Evolutionary conservation across 2,113 vertebrate species (phyloP), one percentile per base, ranked within the genome.

Genomic region (Megalops atlanticus): DNA sequence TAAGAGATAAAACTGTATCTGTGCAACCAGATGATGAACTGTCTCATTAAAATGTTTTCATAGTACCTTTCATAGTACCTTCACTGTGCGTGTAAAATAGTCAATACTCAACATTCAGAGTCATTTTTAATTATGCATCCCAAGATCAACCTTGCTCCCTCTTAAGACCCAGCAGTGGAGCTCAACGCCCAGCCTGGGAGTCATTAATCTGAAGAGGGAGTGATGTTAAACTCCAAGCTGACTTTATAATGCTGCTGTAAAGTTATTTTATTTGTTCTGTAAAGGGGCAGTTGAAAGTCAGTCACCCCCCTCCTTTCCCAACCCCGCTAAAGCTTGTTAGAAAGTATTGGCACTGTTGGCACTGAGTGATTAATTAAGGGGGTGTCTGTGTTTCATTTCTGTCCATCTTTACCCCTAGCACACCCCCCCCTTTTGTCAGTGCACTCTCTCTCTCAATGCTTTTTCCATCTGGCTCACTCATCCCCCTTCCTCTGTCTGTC

Each of bases 221-320:
- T 58, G 3, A 58, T 58, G 52, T 58, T 1, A 58, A 24, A 45
- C 14, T 10, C 14, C 14, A 14, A 14, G 43, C n/a, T 58, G 3
- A 58, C 5, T n/a, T 58, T 58, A 58, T 58, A 10, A 45, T 14
- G 24, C n/a, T 58, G 6, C 52, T 58, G 52, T 85, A 36, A 82
- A 83, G 77, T 81, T 79, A 80, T 86, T 90, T 88, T 40, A 88
- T 89, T 91, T 85, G 80, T 84, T 85, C 75, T 83, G 38, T 14
- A 76, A 80, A 82, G 85, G n/a, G 73, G 41, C 80, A 78, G 21
- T 39, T 7, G 31, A 11, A 33, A 16, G 21, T 31, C 35, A 8
- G 69, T 76, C 31, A 75, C 43, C 64, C 27, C 8, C 74, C 38
- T 14, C 21, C 18, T 45, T 35, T 68, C n/a, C n/a, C 24, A 41